Conservation (phyloP, 2,113 vertebrate genomes). For the Loxodonta africana region DNA sequence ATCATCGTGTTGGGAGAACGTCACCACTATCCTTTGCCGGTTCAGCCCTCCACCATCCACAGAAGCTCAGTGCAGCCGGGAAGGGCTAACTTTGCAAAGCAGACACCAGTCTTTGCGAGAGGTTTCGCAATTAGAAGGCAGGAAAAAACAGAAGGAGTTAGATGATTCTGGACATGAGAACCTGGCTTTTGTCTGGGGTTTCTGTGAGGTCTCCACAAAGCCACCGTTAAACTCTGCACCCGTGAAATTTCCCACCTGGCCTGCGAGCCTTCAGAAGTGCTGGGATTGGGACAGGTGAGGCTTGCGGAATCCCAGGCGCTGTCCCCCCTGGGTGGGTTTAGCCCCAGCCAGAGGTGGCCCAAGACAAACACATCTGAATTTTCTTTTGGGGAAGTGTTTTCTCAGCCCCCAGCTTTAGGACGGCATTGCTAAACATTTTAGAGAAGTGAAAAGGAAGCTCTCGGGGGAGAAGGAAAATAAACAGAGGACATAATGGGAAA, state of each 20-base stretch:
- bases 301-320: neutral
- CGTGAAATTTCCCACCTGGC: too few species aligned
- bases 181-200: neutral
- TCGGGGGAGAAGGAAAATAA: constrained; percentile 65
- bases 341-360: neutral
- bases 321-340: neutral
- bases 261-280: neutral
- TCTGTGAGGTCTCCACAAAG: neutral
- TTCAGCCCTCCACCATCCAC: neutral
- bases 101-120: neutral
- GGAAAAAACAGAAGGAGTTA: neutral
- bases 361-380: constrained; percentile 64
- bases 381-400: constrained; percentile 50
- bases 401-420: constrained; percentile 46
- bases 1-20: neutral
- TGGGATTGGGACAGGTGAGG: neutral
- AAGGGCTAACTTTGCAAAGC: neutral
- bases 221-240: neutral
- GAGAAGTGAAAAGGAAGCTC: constrained; percentile 30
- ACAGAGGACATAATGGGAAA: constrained; percentile 13
- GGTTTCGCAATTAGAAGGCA: neutral
- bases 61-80: neutral
- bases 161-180: neutral
- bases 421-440: constrained; percentile 25
- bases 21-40: neutral